phyloP scores from a whole-genome alignment of 1,140 invertebrate genomes.

The Heliothis subflexa region DNA sequence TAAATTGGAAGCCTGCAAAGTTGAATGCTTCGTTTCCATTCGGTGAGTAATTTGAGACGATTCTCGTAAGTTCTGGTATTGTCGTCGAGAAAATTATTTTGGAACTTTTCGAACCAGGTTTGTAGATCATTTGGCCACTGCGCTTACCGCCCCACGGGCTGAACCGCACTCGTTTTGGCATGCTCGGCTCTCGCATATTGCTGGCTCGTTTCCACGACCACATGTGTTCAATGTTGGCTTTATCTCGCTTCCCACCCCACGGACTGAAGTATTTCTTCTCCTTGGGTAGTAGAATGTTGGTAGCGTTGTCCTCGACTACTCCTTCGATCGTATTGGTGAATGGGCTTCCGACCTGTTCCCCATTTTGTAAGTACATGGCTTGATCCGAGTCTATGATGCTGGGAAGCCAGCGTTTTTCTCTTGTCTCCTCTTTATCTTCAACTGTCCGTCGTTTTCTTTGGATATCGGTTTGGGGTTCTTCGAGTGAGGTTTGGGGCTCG shows the following conservation, averaged over 20 bases:
- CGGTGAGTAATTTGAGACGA: constrained; percentile 74
- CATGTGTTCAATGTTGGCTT: constrained; percentile 65
- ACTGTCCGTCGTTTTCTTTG: constrained; percentile 64
- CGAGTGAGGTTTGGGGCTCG: constrained; percentile 47
- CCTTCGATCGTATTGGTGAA: constrained; percentile 56
- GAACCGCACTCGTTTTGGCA: constrained; percentile 80
- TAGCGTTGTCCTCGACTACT: constrained; percentile 60
- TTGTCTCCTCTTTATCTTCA: constrained; percentile 56
- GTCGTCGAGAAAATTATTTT: constrained; percentile 74
- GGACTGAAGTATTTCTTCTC: constrained; percentile 80
- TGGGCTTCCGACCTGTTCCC: constrained; percentile 53
- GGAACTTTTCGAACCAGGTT: constrained; percentile 69
- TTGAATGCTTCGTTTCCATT: constrained; percentile 56
- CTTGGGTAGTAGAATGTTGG: constrained; percentile 51
- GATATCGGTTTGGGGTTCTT: constrained; percentile 51
- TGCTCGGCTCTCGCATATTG: constrained; percentile 72
- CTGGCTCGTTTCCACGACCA: constrained; percentile 77
- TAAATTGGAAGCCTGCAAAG: constrained; percentile 68
- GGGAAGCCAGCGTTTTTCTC: constrained; percentile 61
- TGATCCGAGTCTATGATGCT: constrained; percentile 67
- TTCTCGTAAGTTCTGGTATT: constrained; percentile 73
- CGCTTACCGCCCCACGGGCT: constrained; percentile 81
- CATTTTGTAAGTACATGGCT: constrained; percentile 59
- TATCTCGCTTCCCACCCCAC: constrained; percentile 78
- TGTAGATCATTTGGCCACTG: constrained; percentile 77